Base-by-base conservation (phyloP, 1,140 invertebrate species). In the Sarcophaga bullata region DNA sequence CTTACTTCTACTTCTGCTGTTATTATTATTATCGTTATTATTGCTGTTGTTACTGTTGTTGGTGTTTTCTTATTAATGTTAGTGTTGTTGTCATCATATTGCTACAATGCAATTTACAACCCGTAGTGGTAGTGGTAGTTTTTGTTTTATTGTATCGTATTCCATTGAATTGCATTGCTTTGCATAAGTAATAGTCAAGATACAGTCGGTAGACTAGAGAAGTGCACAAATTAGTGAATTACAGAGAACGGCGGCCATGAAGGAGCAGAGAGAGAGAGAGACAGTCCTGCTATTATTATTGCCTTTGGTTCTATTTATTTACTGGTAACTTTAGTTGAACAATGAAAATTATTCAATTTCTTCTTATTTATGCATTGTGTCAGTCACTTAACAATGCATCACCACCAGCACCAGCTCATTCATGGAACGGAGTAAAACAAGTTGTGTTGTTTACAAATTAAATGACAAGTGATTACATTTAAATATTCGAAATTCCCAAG, bases 311-410 rank as follows among this genome's bases (percentile, higher is more conserved):
- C 17, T 48, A 78, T 78, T 78, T 78, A 78, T 78, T 78, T 78
- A 78, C 75, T 78, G 50, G 75, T 19, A 52, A 78, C 48, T 50
- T 78, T 78, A 49, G 7, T 9, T 78, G 50, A 78, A 78, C 75
- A 78, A 78, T 78, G 25, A 49, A 78, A 78, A 78, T 78, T 78
- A 78, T 78, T 78, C 49, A 78, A 78, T 78, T 78, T 78, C 75
- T 48, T 25, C 75, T 48, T 25, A 78, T 78, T 52, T 50, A 25
- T 78, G 75, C 37, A 78, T 78, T 78, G 75, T 78, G 75, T 78
- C 75, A 50, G 75, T 78, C 75, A 50, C 48, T 78, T 37, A 37
- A 37, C 25, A 37, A 37, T 37, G 25, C 1, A 37, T 4, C 25
- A 37, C 1, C 25, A 37, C 25, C 25, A 37, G 25, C 25, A 37